phyloP scores from a whole-genome alignment of 2,888 invertebrate species.

The Agrochola circellaris region DNA sequence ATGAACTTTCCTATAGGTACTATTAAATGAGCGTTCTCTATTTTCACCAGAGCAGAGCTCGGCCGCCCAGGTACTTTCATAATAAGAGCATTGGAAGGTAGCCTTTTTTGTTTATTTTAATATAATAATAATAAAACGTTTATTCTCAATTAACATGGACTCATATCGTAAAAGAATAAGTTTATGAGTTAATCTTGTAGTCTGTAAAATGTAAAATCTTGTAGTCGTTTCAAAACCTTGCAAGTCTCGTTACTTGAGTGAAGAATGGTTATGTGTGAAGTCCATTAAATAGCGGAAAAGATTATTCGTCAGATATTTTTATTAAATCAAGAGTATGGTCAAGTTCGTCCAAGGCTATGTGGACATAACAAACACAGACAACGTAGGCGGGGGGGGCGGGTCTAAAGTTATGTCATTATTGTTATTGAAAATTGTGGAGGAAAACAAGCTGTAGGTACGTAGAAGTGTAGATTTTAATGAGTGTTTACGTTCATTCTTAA shows the following conservation, averaged over 20 bases:
- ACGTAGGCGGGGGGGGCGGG: neutral
- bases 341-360: slow-evolving; percentile 11
- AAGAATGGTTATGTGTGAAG: neutral
- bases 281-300: neutral
- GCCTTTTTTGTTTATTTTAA: too few relatives aligned
- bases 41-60: too few relatives aligned
- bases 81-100: too few relatives aligned
- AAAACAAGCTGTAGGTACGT: slow-evolving; percentile 19
- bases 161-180: too few relatives aligned
- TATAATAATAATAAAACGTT: too few relatives aligned
- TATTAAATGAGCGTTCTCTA: too few relatives aligned
- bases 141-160: too few relatives aligned
- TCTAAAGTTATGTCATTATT: slow-evolving; percentile 3
- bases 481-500: slow-evolving; percentile 37
- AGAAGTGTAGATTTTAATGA: neutral
- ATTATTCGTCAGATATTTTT: neutral
- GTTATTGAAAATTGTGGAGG: slow-evolving; percentile 18
- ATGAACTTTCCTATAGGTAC: too few relatives aligned
- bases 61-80: too few relatives aligned
- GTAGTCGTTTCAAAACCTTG: too few relatives aligned
- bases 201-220: too few relatives aligned
- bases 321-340: neutral
- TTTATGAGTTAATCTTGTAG: too few relatives aligned
- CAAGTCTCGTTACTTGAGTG: neutral
- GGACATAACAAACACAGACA: slow-evolving; percentile 14